Evolutionary conservation across 2,113 vertebrate genomes (phyloP).

Genomic region (Erpornis zantholeuca): DNA sequence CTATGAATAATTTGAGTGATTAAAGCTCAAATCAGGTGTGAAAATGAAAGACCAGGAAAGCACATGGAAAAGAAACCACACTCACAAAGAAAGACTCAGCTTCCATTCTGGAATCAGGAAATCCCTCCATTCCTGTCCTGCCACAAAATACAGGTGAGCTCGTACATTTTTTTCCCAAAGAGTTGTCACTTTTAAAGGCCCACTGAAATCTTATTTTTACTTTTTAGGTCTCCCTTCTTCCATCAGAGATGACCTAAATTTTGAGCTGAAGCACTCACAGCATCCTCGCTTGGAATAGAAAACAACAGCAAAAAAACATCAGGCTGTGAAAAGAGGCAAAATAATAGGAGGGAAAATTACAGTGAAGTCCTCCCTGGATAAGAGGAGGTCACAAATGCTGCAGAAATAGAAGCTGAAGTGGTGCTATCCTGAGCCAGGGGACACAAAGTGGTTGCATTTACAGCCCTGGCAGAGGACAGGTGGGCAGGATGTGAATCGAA

Average conservation of each 20-base stretch:
- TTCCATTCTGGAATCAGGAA: background rate
- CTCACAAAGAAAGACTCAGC: background rate
- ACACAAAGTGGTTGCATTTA: background rate
- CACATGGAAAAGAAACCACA: background rate
- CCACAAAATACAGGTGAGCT: background rate
- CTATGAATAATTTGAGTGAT: constrained; percentile 51
- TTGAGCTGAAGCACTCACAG: constrained; percentile 38
- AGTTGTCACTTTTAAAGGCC: constrained; percentile 34
- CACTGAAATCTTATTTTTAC: constrained; percentile 28
- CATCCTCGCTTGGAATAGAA: constrained; percentile 25
- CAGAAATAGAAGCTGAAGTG: constrained; percentile 27
- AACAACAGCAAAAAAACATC: constrained; percentile 49
- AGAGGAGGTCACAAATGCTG: constrained; percentile 17
- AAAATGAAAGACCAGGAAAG: background rate
- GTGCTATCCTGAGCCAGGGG: background rate
- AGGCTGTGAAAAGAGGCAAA: constrained; percentile 33
- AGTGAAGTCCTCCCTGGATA: constrained; percentile 29
- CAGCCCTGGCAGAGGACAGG: background rate
- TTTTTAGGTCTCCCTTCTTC: constrained; percentile 43
- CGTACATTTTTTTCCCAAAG: background rate
- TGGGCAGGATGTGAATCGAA: background rate
- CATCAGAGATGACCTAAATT: constrained; percentile 57
- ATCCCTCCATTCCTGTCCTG: background rate
- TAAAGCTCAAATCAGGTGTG: constrained; percentile 54
- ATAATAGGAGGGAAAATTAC: constrained; percentile 45